These are phyloP conservation scores for Spatula clypeata DNA, from an alignment of 2,797 vertebrate species.

Conservation along the genomic window DNA sequence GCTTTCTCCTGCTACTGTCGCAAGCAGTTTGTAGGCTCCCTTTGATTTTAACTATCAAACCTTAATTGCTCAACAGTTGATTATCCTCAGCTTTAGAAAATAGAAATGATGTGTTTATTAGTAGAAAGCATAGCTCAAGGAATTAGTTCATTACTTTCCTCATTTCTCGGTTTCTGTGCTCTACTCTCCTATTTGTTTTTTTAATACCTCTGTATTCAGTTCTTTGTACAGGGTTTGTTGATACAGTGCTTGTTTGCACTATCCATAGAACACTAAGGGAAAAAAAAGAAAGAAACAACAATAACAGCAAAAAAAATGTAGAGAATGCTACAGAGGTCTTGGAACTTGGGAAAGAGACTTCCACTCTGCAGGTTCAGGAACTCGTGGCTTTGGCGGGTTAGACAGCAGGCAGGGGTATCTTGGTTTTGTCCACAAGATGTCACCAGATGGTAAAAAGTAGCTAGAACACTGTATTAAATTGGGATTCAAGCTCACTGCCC, in stretches of 20 bases:
- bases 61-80: neutral
- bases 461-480: neutral
- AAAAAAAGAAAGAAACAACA: neutral
- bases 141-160: neutral
- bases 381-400: neutral
- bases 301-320: neutral
- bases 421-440: slow-evolving; percentile 49
- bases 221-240: neutral
- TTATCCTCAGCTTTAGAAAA: neutral
- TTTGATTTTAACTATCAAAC: neutral
- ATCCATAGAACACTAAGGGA: neutral
- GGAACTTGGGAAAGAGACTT: neutral
- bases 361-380: rapidly evolving
- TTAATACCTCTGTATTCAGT: neutral
- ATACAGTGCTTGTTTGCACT: neutral
- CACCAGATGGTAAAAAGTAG: slow-evolving; percentile 46
- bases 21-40: neutral
- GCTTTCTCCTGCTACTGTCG: neutral
- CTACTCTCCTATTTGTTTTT: neutral
- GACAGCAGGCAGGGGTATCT: neutral
- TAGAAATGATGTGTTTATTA: neutral
- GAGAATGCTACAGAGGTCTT: neutral
- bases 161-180: neutral
- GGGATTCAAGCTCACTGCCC: neutral
- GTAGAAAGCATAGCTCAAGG: neutral